Conservation (phyloP, 1,140 invertebrate species). For the Drosophila dunni region DNA sequence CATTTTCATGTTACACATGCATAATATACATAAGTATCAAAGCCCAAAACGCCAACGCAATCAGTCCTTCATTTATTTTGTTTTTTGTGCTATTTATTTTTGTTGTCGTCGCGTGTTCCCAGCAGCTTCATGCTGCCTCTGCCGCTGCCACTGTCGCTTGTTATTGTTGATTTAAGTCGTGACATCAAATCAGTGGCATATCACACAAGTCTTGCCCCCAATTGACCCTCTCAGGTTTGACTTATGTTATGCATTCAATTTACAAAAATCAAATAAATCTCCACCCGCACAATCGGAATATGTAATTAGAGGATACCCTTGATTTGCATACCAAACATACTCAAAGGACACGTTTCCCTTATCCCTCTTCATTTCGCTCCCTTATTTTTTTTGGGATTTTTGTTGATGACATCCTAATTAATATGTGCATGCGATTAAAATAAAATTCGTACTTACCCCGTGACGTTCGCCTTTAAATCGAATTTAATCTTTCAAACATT, state of each 20-base stretch:
- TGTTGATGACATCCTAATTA: slow-evolving; percentile 20
- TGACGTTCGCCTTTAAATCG: not conserved
- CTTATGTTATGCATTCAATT: slow-evolving; percentile 65
- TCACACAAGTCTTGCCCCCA: slow-evolving; percentile 36
- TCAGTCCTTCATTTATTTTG: slow-evolving; percentile 65
- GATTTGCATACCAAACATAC: slow-evolving; percentile 27
- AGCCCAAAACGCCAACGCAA: slow-evolving; percentile 62
- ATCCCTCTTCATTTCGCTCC: slow-evolving; percentile 20
- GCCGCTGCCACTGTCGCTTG: slow-evolving; percentile 45
- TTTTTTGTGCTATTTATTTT: slow-evolving; percentile 66
- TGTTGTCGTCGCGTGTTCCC: slow-evolving; percentile 57
- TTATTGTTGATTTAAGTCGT: slow-evolving; percentile 70
- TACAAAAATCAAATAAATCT: slow-evolving; percentile 64
- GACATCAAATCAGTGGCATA: slow-evolving; percentile 69
- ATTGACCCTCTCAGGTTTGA: slow-evolving; percentile 29
- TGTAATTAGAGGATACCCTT: slow-evolving; percentile 58
- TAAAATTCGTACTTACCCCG: not conserved
- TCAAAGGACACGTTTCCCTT: slow-evolving; percentile 27
- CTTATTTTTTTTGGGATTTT: not conserved
- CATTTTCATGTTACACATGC: slow-evolving; percentile 66
- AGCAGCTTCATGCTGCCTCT: slow-evolving; percentile 23
- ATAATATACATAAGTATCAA: slow-evolving; percentile 43
- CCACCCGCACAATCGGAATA: slow-evolving; percentile 61
- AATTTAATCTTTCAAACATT: not conserved
- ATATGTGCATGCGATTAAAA: slow-evolving; percentile 17